phyloP scores from a whole-genome alignment of 2,888 invertebrate genomes.

The Drosophila putrida region DNA sequence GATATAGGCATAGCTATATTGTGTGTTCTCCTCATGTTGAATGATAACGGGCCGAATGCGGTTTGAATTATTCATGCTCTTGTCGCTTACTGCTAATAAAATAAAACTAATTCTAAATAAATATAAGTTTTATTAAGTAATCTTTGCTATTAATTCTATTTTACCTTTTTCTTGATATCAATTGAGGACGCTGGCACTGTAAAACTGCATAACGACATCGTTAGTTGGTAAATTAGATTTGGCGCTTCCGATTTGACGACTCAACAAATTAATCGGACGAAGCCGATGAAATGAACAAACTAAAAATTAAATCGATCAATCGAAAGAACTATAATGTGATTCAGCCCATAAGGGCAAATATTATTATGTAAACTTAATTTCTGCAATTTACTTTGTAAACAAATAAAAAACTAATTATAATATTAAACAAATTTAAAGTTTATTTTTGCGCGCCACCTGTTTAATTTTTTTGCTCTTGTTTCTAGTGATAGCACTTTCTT shows the following conservation, averaged over 20 bases:
- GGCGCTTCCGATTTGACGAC: constrained; percentile 54
- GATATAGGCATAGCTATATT: constrained; percentile 82
- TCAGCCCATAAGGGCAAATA: no score
- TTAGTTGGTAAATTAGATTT: constrained; percentile 52
- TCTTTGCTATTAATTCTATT: not conserved
- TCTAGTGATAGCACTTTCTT: no score
- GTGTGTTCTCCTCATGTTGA: constrained; percentile 71
- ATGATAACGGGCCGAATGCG: constrained; percentile 81
- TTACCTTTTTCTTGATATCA: not conserved
- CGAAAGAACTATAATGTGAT: no score
- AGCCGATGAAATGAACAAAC: no score
- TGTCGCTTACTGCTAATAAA: not conserved
- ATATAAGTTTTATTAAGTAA: constrained; percentile 2
- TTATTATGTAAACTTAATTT: no score
- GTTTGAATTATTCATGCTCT: constrained; percentile 80
- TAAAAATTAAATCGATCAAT: no score
- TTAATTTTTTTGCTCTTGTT: no score
- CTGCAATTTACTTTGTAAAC: no score
- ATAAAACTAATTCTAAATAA: not conserved
- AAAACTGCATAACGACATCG: constrained; percentile 30
- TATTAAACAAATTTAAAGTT: no score
- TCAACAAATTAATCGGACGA: no score
- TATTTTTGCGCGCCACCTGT: no score
- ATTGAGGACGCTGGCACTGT: not conserved
- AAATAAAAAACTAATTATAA: no score